A percentile compares a stretch with the other conserved stretches of the same genome.
These are phyloP conservation scores for Clarias laeviceps DNA, from an alignment of 2,797 vertebrate genomes.

Conservation along the genomic window DNA sequence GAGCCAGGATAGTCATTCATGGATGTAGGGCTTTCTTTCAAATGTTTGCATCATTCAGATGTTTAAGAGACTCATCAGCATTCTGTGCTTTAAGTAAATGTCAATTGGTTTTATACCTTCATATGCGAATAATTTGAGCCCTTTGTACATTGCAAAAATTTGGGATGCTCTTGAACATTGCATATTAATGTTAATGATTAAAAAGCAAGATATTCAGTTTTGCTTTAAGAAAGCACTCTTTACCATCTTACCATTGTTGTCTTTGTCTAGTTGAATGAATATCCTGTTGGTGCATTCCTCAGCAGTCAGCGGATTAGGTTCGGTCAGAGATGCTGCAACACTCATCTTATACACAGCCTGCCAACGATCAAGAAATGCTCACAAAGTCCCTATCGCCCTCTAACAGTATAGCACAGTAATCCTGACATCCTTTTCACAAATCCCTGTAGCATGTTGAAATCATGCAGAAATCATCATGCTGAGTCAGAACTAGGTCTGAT, in stretches of 20 bases:
- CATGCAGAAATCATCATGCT: background rate
- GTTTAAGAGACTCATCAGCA: no score
- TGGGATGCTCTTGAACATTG: background rate
- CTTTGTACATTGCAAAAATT: background rate
- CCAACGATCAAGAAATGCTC: constrained; percentile 37
- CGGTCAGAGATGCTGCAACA: constrained; percentile 66
- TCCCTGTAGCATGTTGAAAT: background rate
- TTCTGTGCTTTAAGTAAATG: no score
- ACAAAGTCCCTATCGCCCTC: constrained; percentile 26
- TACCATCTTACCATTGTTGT: constrained; percentile 73
- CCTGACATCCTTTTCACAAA: background rate
- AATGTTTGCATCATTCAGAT: no score
- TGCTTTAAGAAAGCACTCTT: background rate
- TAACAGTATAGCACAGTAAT: constrained; percentile 16
- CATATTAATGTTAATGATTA: background rate
- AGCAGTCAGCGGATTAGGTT: constrained; percentile 68
- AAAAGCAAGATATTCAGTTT: background rate
- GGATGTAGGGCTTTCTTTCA: no score
- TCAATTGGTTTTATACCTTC: no score
- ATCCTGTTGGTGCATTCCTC: constrained; percentile 78
- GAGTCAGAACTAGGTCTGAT: background rate
- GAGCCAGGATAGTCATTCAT: no score
- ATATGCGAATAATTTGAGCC: no score
- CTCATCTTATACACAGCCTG: constrained; percentile 77
- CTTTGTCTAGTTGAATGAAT: constrained; percentile 76